Percentiles rank a stretch among this genome's conserved stretches.
phyloP scores from a whole-genome alignment of 2,113 vertebrate species.

The Rhinolophus sinicus region DNA sequence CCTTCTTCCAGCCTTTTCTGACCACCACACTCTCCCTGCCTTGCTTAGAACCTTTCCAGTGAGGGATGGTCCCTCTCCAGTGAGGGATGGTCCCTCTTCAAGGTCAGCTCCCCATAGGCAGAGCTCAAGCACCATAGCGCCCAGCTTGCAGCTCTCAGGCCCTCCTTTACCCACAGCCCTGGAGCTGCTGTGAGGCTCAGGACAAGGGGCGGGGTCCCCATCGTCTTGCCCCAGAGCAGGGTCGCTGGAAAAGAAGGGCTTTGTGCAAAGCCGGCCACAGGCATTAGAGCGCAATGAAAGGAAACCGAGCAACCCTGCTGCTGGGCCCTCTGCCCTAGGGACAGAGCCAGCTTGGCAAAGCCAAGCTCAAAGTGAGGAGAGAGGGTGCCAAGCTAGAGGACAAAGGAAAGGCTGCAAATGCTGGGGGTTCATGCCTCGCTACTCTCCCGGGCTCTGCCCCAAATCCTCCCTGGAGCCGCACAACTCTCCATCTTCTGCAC shows the following conservation, averaged over 20 bases:
- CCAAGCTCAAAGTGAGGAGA: neutral
- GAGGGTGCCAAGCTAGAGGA: neutral
- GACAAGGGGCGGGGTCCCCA: neutral
- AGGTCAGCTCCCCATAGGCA: neutral
- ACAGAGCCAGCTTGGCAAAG: constrained; percentile 51
- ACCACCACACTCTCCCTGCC: neutral
- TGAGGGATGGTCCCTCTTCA: neutral
- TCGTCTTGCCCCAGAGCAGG: neutral
- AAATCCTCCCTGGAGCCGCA: neutral
- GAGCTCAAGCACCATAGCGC: neutral
- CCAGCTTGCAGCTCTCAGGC: neutral
- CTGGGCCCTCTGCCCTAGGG: constrained; percentile 47
- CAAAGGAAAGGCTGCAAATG: neutral
- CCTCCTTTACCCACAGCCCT: neutral
- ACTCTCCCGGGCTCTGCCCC: constrained; percentile 30
- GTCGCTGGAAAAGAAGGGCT: constrained; percentile 55
- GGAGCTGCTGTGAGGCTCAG: neutral
- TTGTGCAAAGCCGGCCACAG: constrained; percentile 71
- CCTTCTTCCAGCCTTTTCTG: neutral
- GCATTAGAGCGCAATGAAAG: constrained; percentile 52
- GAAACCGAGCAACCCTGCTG: constrained; percentile 46
- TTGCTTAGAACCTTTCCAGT: neutral
- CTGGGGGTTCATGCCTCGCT: constrained; percentile 39
- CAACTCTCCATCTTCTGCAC: neutral
- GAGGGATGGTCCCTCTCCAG: neutral